Percentiles rank a stretch among this genome's conserved stretches.
Evolutionary conservation across 2,797 vertebrate species (phyloP).

Genomic region (Euphonia xanthogaster): DNA sequence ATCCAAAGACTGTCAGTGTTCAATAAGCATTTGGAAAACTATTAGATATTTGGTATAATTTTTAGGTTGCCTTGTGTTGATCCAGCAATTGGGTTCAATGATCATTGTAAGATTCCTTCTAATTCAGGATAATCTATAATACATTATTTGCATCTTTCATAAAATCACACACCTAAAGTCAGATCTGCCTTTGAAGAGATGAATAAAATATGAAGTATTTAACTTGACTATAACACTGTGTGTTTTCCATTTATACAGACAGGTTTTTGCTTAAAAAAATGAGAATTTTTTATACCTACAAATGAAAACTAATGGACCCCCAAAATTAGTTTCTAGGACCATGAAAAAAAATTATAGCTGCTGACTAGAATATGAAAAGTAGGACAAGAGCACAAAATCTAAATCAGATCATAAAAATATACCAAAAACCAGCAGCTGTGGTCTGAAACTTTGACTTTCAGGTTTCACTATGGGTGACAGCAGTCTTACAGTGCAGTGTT

Average conservation of each 20-base stretch:
- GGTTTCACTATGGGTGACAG: background rate
- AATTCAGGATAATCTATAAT: too few species aligned
- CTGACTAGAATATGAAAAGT: background rate
- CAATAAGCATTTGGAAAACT: background rate
- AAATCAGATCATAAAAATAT: background rate
- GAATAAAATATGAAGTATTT: background rate
- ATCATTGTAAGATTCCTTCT: background rate
- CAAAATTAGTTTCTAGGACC: background rate
- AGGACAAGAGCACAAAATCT: background rate
- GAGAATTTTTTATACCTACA: accelerated
- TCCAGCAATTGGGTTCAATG: background rate
- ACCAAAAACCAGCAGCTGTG: background rate
- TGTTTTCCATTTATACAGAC: background rate
- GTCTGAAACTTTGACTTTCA: background rate
- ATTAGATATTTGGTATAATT: background rate
- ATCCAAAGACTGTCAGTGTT: background rate
- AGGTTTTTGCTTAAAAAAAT: background rate
- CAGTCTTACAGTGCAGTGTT: background rate
- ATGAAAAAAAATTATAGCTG: background rate
- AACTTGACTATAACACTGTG: background rate
- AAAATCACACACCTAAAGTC: background rate
- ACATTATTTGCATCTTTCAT: background rate
- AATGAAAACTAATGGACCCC: background rate
- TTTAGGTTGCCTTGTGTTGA: background rate
- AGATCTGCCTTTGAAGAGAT: background rate